Conservation (phyloP, 2,888 invertebrate genomes). For the Cheilosia variabilis region DNA sequence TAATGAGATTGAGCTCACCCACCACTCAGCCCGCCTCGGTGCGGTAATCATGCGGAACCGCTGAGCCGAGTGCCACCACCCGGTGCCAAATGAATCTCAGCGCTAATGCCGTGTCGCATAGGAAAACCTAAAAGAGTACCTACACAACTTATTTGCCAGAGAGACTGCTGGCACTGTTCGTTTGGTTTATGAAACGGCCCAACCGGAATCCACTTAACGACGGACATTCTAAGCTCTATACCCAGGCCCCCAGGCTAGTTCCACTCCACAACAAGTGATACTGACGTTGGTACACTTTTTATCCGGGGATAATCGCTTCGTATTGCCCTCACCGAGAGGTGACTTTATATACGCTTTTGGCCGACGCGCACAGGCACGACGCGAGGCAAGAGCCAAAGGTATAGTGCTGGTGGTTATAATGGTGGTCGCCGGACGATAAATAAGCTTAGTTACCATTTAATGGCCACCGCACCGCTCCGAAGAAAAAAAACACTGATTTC, state of each 20-base stretch:
- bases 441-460: conserved; percentile 74
- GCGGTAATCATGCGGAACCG: conserved; percentile 38
- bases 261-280: conserved; percentile 46
- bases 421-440: conserved; percentile 69
- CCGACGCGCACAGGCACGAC: conserved; percentile 3
- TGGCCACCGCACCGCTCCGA: conserved; percentile 39
- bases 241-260: conserved; percentile 15
- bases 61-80: conserved; percentile 47
- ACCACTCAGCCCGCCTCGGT: not conserved
- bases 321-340: conserved; percentile 54
- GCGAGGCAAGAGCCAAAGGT: conserved; percentile 27
- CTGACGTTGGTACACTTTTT: conserved; percentile 69
- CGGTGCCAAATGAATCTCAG: conserved; percentile 53
- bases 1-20: conserved; percentile 59
- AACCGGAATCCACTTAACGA: conserved; percentile 67
- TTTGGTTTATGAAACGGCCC: conserved; percentile 62
- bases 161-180: conserved; percentile 38
- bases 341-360: conserved; percentile 41
- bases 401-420: conserved; percentile 59
- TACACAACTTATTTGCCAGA: conserved; percentile 37
- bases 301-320: conserved; percentile 70
- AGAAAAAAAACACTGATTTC: conserved; percentile 46
- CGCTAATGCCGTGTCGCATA: conserved; percentile 51
- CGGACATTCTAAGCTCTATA: conserved; percentile 52
- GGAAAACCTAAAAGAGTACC: conserved; percentile 23